phyloP scores from a whole-genome alignment of 2,113 vertebrate genomes.

The Opisthocomus hoazin region DNA sequence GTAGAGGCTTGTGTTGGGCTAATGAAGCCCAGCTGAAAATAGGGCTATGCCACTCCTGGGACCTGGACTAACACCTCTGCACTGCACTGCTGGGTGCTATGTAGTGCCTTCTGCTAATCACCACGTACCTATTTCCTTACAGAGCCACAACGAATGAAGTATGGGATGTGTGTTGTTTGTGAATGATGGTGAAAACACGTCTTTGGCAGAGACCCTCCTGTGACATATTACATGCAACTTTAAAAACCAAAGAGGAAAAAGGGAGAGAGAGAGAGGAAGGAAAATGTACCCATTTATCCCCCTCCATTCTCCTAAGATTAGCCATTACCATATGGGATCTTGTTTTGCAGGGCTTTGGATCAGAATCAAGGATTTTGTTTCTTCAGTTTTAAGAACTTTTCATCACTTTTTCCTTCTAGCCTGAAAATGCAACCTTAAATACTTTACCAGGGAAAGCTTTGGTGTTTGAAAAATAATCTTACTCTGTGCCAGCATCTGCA shows the following conservation, averaged over 20 bases:
- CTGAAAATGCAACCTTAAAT: conserved; percentile 76
- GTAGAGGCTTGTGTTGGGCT: background rate
- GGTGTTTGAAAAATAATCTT: conserved; percentile 73
- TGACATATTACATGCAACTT: background rate
- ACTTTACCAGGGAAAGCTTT: conserved; percentile 73
- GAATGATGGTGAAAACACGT: background rate
- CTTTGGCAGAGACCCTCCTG: background rate
- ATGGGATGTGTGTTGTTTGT: background rate
- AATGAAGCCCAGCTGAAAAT: background rate
- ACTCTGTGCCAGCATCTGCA: conserved; percentile 62
- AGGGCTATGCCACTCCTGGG: background rate
- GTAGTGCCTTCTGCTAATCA: background rate
- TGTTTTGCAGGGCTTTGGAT: conserved; percentile 69
- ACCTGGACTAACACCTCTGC: background rate
- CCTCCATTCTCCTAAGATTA: conserved; percentile 18
- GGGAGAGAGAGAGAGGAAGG: background rate
- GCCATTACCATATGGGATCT: conserved; percentile 54
- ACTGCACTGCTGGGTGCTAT: background rate
- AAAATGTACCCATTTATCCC: background rate
- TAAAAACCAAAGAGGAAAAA: background rate
- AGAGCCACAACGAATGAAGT: background rate
- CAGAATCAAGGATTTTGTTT: conserved; percentile 73
- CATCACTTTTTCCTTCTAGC: conserved; percentile 78
- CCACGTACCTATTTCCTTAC: background rate
- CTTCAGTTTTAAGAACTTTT: conserved; percentile 75